Base-by-base conservation (phyloP, 2,888 invertebrate species). In the Rotaria socialis region DNA sequence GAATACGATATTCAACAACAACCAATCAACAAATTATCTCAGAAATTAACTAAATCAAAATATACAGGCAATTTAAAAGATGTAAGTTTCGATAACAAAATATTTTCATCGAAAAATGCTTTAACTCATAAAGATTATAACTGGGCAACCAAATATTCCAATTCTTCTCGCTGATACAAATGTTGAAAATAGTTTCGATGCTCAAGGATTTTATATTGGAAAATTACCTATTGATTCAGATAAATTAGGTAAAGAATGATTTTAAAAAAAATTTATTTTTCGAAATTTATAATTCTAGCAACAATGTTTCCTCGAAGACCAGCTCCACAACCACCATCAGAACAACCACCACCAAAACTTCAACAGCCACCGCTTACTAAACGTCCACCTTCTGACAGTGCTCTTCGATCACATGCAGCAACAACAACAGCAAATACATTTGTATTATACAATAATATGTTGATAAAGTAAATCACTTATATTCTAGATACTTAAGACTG, bases 21-120 rank as follows among this genome's bases (percentile, higher is more conserved):
- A 14, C 80, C 80, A 24, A 43, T 47, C 0, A 80, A 22, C n/a
- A 43, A 19, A 80, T 80, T 80, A 47, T 80, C 80, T 24, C 47
- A 80, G 2, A 80, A 80, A 80, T 47, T 80, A n/a, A n/a, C 47
- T n/a, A 22, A n/a, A 80, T 80, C 43, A 47, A 80, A 80, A 47
- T 80, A 47, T 80, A 0, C 47, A n/a, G 47, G 47, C 24, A 80
- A 80, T 80, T 47, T 80, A 47, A 80, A 80, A 80, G 80, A 80
- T 80, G 80, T 80, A 80, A 47, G 75, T 80, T 80, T 16, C 1
- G 5, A 14, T 7, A 7, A 16, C n/a, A 16, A 60, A 14, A 67
- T 8, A 8, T 14, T n/a, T 35, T 67, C 0, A 14, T 67, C 16
- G 16, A 67, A 19, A 19, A 41, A 1, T 55, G 2, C 0, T 55